These are phyloP conservation scores for Crocallis elinguaria DNA, from an alignment of 2,888 invertebrate species.

Conservation along the genomic window DNA sequence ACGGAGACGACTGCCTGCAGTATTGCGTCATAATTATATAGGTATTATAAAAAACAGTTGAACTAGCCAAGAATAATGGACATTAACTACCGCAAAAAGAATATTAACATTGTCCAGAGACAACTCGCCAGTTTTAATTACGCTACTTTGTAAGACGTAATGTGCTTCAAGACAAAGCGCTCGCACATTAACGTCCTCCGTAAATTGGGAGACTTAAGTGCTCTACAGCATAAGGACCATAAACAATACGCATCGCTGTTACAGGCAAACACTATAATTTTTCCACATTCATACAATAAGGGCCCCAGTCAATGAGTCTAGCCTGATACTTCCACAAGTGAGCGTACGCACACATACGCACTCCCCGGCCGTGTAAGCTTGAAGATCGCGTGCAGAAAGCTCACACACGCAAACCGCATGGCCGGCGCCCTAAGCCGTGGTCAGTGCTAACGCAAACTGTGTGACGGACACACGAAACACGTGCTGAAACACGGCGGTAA, in stretches of 20 bases:
- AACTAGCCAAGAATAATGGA: conserved; percentile 15
- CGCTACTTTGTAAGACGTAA: conserved; percentile 73
- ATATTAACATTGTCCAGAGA: conserved; percentile 49
- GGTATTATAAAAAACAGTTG: neutral
- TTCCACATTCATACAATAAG: conserved; percentile 85
- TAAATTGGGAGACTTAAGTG: conserved; percentile 81
- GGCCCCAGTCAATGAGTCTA: conserved; percentile 85
- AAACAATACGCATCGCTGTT: conserved; percentile 79
- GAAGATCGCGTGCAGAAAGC: conserved; percentile 83
- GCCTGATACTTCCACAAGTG: conserved; percentile 80
- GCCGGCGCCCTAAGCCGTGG: conserved; percentile 84
- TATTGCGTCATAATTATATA: neutral
- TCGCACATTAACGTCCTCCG: conserved; percentile 70
- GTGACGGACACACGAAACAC: conserved; percentile 85
- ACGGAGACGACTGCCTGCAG: too few relatives aligned
- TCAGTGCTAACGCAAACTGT: conserved; percentile 84
- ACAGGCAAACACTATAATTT: conserved; percentile 84
- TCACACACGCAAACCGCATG: conserved; percentile 82
- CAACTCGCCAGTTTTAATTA: conserved; percentile 68
- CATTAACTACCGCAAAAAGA: conserved; percentile 41
- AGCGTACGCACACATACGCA: conserved; percentile 73
- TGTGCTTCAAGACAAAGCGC: conserved; percentile 70
- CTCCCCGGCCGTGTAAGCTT: conserved; percentile 77
- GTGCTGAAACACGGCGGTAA: conserved; percentile 80
- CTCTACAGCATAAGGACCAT: conserved; percentile 62